Evolutionary conservation across 2,797 vertebrate genomes (phyloP).

Genomic region (Enteromius fasciolatus): DNA sequence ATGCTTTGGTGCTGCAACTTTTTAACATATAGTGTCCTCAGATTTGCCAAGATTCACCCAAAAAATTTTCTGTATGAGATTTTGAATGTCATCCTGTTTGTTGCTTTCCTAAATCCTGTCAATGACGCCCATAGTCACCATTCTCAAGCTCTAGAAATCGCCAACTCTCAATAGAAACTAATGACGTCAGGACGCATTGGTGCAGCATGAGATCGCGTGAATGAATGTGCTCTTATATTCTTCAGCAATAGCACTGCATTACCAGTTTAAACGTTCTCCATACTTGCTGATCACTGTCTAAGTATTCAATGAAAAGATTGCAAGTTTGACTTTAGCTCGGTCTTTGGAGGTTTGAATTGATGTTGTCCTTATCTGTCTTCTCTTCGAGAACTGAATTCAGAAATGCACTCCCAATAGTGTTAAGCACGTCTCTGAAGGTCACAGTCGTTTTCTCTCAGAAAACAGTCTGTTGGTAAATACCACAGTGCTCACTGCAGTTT

Average conservation of each 20-base stretch:
- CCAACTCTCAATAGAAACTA: conserved; percentile 9
- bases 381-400: conserved; percentile 36
- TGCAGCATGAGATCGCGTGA: conserved; percentile 7
- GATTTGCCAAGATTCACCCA: background rate
- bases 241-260: conserved; percentile 9
- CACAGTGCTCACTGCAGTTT: conserved; percentile 17
- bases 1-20: background rate
- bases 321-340: conserved; percentile 7
- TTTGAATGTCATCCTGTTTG: background rate
- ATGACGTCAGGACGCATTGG: conserved; percentile 8
- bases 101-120: background rate
- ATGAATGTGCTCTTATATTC: conserved; percentile 28
- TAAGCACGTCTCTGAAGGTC: conserved; percentile 47
- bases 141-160: background rate
- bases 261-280: conserved; percentile 24
- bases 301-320: conserved; percentile 36
- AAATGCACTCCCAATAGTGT: conserved; percentile 27
- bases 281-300: conserved; percentile 12
- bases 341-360: conserved; percentile 36
- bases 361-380: conserved; percentile 32
- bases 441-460: conserved; percentile 43
- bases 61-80: background rate
- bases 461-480: conserved; percentile 33
- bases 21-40: background rate
- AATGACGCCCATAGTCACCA: background rate